phyloP scores from a whole-genome alignment of 2,888 invertebrate species.

The Ashinkailepas kermadecensis region DNA sequence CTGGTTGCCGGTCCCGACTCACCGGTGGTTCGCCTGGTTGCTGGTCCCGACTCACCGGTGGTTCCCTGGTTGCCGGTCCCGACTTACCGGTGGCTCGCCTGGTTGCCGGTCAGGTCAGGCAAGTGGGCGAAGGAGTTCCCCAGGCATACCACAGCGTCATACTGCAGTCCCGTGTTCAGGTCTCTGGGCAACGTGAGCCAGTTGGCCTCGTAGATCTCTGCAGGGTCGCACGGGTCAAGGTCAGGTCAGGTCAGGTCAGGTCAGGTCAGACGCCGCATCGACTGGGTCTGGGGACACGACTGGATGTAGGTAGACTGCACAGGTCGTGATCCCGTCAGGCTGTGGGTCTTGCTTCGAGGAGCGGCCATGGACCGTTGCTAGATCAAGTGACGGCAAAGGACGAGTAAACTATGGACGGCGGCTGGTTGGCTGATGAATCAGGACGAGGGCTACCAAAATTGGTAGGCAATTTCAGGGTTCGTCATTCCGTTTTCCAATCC shows the following conservation, averaged over 20 bases:
- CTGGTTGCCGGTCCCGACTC: background rate
- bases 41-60: background rate
- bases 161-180: slow-evolving; percentile 54
- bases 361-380: background rate
- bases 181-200: slow-evolving; percentile 75
- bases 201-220: slow-evolving; percentile 85
- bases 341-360: background rate
- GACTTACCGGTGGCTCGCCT: slow-evolving; percentile 59
- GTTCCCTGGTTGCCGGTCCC: background rate
- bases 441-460: too few species aligned
- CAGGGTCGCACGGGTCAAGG: slow-evolving; percentile 24
- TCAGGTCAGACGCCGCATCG: too few species aligned
- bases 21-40: background rate
- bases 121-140: slow-evolving; percentile 89
- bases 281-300: too few species aligned
- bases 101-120: slow-evolving; percentile 68
- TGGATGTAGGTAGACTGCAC: background rate
- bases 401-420: too few species aligned
- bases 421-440: too few species aligned
- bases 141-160: slow-evolving; percentile 81
- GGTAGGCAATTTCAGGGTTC: too few species aligned
- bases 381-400: background rate
- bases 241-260: background rate
- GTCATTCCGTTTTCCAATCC: too few species aligned
- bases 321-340: background rate